These are phyloP conservation scores for Eustalomyia histrio DNA, from an alignment of 2,888 invertebrate genomes.

Conservation along the genomic window DNA sequence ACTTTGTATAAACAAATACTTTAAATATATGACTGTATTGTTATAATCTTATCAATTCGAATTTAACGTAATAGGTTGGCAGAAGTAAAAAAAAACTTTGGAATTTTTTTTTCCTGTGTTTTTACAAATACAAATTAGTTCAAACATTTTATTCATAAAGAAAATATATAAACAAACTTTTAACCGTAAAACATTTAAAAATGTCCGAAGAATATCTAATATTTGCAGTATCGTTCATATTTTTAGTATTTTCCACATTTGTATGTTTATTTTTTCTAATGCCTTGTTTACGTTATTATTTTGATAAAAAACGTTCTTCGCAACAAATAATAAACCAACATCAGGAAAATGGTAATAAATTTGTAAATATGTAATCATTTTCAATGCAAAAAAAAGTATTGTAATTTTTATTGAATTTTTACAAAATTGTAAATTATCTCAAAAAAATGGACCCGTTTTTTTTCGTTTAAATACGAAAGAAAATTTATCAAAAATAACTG, in stretches of 20 bases:
- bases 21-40: neutral
- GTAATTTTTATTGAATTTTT: too few relatives aligned
- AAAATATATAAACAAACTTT: neutral
- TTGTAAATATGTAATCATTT: neutral
- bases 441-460: too few relatives aligned
- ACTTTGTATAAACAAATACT: neutral
- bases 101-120: neutral
- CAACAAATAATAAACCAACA: neutral
- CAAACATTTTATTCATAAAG: neutral
- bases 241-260: slow-evolving; percentile 14
- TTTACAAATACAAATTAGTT: slow-evolving; percentile 8
- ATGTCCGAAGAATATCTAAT: slow-evolving; percentile 5
- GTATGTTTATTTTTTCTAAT: slow-evolving; percentile 28
- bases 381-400: too few relatives aligned
- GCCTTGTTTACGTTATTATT: slow-evolving; percentile 28
- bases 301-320: neutral
- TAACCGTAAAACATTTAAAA: slow-evolving; percentile 1
- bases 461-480: too few relatives aligned
- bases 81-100: too few relatives aligned
- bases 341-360: slow-evolving; percentile 19
- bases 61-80: too few relatives aligned
- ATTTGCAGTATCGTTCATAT: slow-evolving; percentile 5
- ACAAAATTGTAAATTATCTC: too few relatives aligned
- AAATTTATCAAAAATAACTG: too few relatives aligned
- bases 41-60: slow-evolving; percentile 2